Conservation (phyloP, 2,113 vertebrate species). For the Micromys minutus region DNA sequence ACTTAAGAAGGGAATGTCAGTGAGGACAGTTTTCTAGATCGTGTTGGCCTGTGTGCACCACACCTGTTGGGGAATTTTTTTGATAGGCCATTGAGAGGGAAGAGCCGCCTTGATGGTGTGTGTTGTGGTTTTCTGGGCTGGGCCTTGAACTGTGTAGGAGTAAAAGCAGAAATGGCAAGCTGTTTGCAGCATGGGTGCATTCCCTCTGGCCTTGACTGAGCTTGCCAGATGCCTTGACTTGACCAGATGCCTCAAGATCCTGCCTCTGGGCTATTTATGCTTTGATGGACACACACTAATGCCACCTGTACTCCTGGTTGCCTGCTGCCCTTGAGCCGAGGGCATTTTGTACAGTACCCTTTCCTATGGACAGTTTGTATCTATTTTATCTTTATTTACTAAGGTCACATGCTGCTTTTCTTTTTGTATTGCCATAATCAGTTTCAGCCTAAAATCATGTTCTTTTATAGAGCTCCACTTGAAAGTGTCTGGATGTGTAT, state of each 20-base stretch:
- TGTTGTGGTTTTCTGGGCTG: not conserved
- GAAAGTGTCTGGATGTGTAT: not conserved
- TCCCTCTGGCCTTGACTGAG: not conserved
- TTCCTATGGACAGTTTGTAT: not conserved
- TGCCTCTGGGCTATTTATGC: not conserved
- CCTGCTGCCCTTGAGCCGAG: not conserved
- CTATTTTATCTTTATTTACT: conserved; percentile 9
- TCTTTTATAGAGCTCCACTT: not conserved
- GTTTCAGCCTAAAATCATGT: not conserved
- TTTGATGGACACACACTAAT: not conserved
- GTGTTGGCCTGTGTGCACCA: not conserved
- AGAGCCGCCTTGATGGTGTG: not conserved
- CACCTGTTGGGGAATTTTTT: no score
- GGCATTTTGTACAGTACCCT: not conserved
- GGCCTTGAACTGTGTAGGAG: not conserved
- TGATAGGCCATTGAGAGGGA: not conserved
- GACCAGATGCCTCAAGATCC: not conserved
- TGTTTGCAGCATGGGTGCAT: no score
- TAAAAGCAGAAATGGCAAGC: no score
- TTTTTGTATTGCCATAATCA: not conserved
- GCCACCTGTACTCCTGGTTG: not conserved
- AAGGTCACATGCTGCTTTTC: not conserved
- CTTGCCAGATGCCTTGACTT: no score
- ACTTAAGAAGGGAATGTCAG: not conserved
- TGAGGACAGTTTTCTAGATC: not conserved